phyloP scores from a whole-genome alignment of 2,888 invertebrate species.

The Girardia tigrina region DNA sequence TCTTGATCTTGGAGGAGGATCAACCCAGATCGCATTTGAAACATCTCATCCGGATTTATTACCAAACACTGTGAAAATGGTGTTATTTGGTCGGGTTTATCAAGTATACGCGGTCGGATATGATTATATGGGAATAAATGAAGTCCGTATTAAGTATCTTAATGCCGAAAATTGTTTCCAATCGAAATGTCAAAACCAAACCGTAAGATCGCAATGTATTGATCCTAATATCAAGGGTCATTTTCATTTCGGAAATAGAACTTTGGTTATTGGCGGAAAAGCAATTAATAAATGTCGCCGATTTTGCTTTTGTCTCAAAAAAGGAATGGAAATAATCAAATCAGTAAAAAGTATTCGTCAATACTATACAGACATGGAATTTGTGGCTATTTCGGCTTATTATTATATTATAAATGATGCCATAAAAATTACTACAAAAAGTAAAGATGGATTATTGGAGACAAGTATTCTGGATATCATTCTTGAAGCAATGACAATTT shows the following conservation, averaged over 20 bases:
- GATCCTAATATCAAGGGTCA: neutral
- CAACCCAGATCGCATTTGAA: conserved; percentile 28
- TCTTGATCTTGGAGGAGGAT: conserved; percentile 31
- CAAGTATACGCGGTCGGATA: conserved; percentile 21
- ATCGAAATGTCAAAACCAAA: neutral
- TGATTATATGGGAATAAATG: conserved; percentile 21
- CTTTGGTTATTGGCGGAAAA: neutral
- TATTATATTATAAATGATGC: neutral
- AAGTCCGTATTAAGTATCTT: conserved; percentile 1
- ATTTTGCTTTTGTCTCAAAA: neutral
- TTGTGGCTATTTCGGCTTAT: conserved; percentile 25
- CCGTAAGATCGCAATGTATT: neutral
- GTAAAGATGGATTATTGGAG: neutral
- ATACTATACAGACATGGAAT: conserved; percentile 4
- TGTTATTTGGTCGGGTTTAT: neutral
- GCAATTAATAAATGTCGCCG: neutral
- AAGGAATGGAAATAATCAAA: neutral
- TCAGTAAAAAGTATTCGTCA: neutral
- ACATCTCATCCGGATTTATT: neutral
- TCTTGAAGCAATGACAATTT: neutral
- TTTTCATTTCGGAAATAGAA: neutral
- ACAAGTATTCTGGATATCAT: conserved; percentile 1
- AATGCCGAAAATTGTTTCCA: conserved; percentile 21
- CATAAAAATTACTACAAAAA: neutral
- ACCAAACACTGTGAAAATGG: neutral